Base-by-base conservation (phyloP, 1,140 invertebrate species). In the Drosophila teissieri region DNA sequence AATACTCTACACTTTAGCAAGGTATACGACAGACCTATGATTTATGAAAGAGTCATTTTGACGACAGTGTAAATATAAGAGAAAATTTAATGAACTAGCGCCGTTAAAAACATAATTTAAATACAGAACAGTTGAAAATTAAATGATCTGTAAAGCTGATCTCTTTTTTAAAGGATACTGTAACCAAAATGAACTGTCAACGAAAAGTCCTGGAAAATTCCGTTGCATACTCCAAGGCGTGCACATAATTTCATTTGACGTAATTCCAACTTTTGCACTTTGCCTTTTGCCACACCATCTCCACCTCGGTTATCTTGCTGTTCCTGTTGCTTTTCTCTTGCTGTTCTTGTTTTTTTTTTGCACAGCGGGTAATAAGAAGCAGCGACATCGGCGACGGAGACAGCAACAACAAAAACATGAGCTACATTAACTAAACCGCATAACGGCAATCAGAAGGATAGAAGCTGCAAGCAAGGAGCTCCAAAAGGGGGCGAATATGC, bases 181-280 rank as follows among this genome's bases (percentile, higher is more conserved):
- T 7, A 15, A 24, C 4, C 11, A 31, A 56, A 40, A 8, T 40
- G 12, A 10, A 57, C 27, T 24, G 45, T 24, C 15, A 60, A 10
- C n/a, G 40, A 40, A 63, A 67, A 64, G 24, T 10, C 51, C 19
- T 48, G 27, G 19, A 57, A 55, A 68, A 44, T 75, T 44, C 42
- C 44, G 42, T 51, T 61, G 73, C 72, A 68, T 67, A 49, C 52
- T 46, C n/a, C 49, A 52, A 54, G 73, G 54, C 61, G 72, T 58
- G 34, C 56, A 49, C 49, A 58, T 76, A 77, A 77, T 77, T 69
- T 44, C 15, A 56, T 62, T 77, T 78, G 55, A 51, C 65, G 56
- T 53, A 39, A 56, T 62, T 77, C 56, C 34, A 62, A 62, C 73
- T 62, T 77, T 78, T 77, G 74, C 74, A 39, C 51, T 77, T 54